A percentile compares a stretch with the other conserved stretches of the same genome.
Conservation (phyloP, 2,113 vertebrate species). For the Gopherus flavomarginatus region DNA sequence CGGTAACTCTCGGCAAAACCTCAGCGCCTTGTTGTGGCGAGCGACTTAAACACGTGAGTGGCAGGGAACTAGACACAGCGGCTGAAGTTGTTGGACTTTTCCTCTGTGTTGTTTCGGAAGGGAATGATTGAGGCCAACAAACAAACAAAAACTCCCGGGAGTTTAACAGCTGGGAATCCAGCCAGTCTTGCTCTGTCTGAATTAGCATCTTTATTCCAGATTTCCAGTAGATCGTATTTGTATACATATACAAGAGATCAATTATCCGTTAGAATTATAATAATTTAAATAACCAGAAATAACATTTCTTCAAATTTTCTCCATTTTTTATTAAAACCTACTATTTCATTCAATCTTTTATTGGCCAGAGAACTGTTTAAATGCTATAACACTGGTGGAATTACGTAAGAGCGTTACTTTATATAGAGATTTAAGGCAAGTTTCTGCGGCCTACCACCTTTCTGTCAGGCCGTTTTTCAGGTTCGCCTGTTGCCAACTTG, state of each 20-base stretch:
- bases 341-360: accelerated
- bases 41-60: accelerated
- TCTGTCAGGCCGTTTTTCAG: background rate
- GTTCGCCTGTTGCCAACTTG: background rate
- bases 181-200: accelerated
- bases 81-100: accelerated
- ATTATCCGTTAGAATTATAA: too few relatives aligned
- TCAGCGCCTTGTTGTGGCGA: too few relatives aligned
- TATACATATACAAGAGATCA: too few relatives aligned
- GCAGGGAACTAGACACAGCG: accelerated
- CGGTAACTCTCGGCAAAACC: too few relatives aligned
- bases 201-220: accelerated
- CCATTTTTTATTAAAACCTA: background rate
- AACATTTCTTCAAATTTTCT: background rate
- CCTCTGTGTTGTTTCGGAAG: accelerated
- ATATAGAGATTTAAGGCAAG: too few relatives aligned
- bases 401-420: background rate
- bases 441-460: too few relatives aligned
- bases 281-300: background rate
- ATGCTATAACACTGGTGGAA: accelerated
- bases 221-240: accelerated
- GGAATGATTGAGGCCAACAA: accelerated
- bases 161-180: accelerated
- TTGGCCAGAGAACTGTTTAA: accelerated
- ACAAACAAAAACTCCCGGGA: accelerated